A percentile compares a stretch with the other conserved stretches of the same genome.
Evolutionary conservation across 35 echinoderm and acorn worm genomes (phyloP).

Genomic region (Diadema setosum): DNA sequence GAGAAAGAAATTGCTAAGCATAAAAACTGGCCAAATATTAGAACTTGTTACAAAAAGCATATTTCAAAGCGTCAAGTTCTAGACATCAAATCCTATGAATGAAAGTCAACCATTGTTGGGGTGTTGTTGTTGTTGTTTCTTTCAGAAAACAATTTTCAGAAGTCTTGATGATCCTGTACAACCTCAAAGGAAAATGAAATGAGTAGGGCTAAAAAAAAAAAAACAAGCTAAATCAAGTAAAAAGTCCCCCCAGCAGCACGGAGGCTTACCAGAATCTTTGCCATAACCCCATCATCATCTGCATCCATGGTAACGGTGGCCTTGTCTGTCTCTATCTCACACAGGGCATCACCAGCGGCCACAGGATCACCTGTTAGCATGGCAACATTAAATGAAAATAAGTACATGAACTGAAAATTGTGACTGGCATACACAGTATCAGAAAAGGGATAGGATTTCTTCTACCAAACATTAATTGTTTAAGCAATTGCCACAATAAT

Average conservation of each 20-base stretch:
- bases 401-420: background rate
- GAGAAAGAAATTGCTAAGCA: background rate
- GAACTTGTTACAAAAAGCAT: too few species aligned
- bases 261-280: slow-evolving; percentile 80
- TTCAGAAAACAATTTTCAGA: too few species aligned
- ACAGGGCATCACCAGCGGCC: slow-evolving; percentile 81
- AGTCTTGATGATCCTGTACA: too few species aligned
- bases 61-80: too few species aligned
- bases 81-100: too few species aligned
- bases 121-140: too few species aligned
- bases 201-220: background rate
- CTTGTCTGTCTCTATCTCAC: slow-evolving; percentile 97
- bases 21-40: background rate
- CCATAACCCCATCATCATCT: slow-evolving; percentile 86
- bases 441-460: background rate
- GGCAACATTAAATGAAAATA: background rate
- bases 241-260: background rate
- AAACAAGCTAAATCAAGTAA: background rate
- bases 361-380: slow-evolving; percentile 70
- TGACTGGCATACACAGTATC: background rate
- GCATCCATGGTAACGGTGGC: slow-evolving; percentile 83
- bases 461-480: background rate
- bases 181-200: background rate
- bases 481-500: too few species aligned
- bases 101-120: too few species aligned